Evolutionary conservation across 2,113 vertebrate species (phyloP).

Genomic region (Albula goreensis): DNA sequence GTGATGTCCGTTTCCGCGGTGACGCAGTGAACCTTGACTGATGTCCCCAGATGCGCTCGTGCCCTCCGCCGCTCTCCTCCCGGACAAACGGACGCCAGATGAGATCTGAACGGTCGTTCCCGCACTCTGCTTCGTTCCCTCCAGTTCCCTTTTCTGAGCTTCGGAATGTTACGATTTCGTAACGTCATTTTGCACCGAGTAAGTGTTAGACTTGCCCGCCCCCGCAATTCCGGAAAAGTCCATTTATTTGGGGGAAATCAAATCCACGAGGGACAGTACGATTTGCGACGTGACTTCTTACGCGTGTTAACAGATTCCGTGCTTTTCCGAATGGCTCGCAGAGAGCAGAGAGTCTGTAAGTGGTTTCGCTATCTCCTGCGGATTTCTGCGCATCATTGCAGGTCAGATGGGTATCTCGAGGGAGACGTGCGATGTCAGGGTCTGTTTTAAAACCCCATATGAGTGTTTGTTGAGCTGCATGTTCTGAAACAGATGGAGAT

Average conservation of each 20-base stretch:
- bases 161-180: not conserved
- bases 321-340: not conserved
- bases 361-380: not conserved
- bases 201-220: not conserved
- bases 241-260: not conserved
- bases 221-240: not conserved
- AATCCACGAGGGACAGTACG: not conserved
- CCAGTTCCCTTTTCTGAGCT: not conserved
- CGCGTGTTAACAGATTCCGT: not conserved
- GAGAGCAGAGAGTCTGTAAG: not conserved
- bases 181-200: not conserved
- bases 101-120: not conserved
- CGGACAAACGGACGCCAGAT: not conserved
- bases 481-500: not conserved
- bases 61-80: not conserved
- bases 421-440: not conserved
- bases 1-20: not conserved
- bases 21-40: not conserved
- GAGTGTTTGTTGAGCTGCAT: not conserved
- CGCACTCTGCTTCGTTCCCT: not conserved
- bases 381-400: not conserved
- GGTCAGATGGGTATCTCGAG: not conserved
- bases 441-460: not conserved
- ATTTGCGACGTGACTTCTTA: not conserved
- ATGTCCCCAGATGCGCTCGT: not conserved